A percentile compares a stretch with the other conserved stretches of the same genome.
These are phyloP conservation scores for Mionectes olivaceus DNA, from an alignment of 2,797 vertebrate genomes.

Conservation along the genomic window DNA sequence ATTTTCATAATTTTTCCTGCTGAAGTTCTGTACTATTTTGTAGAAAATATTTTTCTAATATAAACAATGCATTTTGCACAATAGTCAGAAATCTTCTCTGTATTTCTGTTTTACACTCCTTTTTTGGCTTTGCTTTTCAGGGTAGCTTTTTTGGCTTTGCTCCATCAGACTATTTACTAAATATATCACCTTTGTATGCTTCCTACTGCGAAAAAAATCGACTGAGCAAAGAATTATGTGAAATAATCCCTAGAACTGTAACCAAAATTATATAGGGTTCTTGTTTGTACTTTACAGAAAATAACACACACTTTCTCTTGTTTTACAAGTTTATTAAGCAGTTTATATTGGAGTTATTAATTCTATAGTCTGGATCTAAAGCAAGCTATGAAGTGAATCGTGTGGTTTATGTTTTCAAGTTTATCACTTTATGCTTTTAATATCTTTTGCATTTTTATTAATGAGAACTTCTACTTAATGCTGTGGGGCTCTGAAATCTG, in stretches of 20 bases:
- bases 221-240: neutral
- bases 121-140: neutral
- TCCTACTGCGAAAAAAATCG: neutral
- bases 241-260: neutral
- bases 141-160: neutral
- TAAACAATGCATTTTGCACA: neutral
- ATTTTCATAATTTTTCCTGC: neutral
- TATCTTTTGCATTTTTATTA: neutral
- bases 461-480: neutral
- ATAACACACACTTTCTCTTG: neutral
- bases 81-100: neutral
- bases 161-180: neutral
- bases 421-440: neutral
- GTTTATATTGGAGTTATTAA: neutral
- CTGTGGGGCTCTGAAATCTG: neutral
- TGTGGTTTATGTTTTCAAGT: slow-evolving; percentile 11
- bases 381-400: neutral
- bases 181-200: neutral
- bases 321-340: neutral
- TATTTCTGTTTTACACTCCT: neutral
- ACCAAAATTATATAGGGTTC: neutral
- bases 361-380: neutral
- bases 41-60: neutral
- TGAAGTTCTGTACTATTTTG: neutral
- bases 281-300: neutral